Evolutionary conservation across 2,888 invertebrate species (phyloP), one percentile per base, ranked within the genome.

Genomic region (Rhogogaster chlorosoma): DNA sequence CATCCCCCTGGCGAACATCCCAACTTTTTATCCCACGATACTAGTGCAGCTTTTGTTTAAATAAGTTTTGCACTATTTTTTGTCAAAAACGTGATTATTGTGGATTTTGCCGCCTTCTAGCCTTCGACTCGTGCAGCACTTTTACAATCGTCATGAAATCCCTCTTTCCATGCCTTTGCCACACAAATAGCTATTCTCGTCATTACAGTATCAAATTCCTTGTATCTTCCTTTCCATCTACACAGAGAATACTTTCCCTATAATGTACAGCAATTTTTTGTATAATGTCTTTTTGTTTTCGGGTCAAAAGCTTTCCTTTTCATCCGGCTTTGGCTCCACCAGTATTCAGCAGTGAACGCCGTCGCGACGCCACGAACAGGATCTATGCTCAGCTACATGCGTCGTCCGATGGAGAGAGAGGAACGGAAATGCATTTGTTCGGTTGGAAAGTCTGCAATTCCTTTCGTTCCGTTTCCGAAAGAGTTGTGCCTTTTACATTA

Each of bases 391-490:
- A 73, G 71, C 42, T 12, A 26, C 22, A n/a, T 42, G 22, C 9
- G 22, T 73, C 42, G 71, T 36, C 38, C 42, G 71, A 9, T 42
- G 42, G 12, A 12, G 42, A 42, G 22, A 73, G 26, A 73, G 71
- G 6, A 36, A 70, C 36, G 70, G 70, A 70, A 73, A 73, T 73
- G 71, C 42, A 73, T 73, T 42, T 73, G 15, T 73, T 12, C 71
- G 71, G 42, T 73, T 42, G 71, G 22, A 42, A 73, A 73, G 42
- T 18, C 18, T 42, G 22, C 71, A 26, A 73, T 73, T 42, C 42
- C 38, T 38, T 73, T 42, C 38, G n/a, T 42, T 42, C 42, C 9
- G 71, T 42, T 73, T 42, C n/a, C 12, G 38, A 73, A 73, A 73
- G 42, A 26, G 22, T 12, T n/a, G 22, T 73, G 38, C 38, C 3